Base-by-base conservation (phyloP, 1,140 invertebrate species). In the Mizuhopecten yessoensis region DNA sequence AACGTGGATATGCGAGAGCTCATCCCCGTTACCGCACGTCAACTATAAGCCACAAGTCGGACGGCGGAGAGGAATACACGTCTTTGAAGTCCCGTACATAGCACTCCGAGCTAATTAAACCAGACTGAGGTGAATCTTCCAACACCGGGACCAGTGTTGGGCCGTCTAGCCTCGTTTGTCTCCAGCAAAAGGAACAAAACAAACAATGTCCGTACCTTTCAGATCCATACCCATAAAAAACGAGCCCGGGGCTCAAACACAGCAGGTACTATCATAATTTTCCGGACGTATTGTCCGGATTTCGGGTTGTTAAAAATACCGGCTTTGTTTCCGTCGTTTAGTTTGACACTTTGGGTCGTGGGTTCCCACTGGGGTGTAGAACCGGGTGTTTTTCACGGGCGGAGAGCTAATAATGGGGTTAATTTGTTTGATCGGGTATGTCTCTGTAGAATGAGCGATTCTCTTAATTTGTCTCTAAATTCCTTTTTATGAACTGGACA, bases 111-210 rank as follows among this genome's bases (percentile, higher is more conserved):
- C 57, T 75, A 75, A 75, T 75, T 75, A 75, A 75, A 9, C 57
- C 23, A n/a, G 57, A 17, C 57, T 3, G 57, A 75, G 57, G 57
- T 75, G 57, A 75, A 29, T 75, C 57, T 75, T 75, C 57, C 57
- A 29, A 75, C 57, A 75, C 57, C 2, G 57, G 11, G n/a, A 75
- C 57, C 57, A 75, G 9, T 75, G 57, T 29, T 29, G 5, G 23
- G 57, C 57, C 57, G 57, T 75, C 57, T n/a, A 75, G 57, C n/a
- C 57, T 75, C 57, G 57, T 75, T 75, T 75, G 57, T 75, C 57
- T 75, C 57, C 17, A 5, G 5, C 15, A 75, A 75, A 75, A 29
- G 57, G n/a, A 75, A 75, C 57, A 75, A 75, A 75, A 75, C 57
- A 75, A 75, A 75, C 57, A 75, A 75, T 75, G 57, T 75, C 57